Evolutionary conservation across 2,888 invertebrate genomes (phyloP).

Genomic region (Rambutsinella grinnellia): DNA sequence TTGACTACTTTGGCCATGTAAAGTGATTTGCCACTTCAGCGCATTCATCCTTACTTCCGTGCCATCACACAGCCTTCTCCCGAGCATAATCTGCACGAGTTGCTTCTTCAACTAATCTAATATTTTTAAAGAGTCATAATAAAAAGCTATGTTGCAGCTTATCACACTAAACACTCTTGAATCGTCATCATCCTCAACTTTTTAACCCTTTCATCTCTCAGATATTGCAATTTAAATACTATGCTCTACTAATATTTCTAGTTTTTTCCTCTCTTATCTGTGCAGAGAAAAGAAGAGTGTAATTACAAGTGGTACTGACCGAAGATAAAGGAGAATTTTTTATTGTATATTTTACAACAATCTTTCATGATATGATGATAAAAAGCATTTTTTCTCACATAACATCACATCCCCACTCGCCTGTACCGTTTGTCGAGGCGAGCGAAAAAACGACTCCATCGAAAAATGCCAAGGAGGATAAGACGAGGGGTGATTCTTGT

Average conservation of each 20-base stretch:
- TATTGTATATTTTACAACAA: conserved; percentile 15
- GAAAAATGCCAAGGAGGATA: neutral
- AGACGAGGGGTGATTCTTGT: neutral
- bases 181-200: neutral
- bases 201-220: neutral
- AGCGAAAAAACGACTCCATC: neutral
- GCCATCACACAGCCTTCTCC: no score
- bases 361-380: conserved; percentile 32
- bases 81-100: neutral
- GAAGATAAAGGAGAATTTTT: conserved; percentile 41
- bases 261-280: conserved; percentile 1
- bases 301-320: conserved; percentile 54
- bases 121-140: no score
- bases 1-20: neutral
- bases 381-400: conserved; percentile 2
- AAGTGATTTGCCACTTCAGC: neutral
- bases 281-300: conserved; percentile 31
- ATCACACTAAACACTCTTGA: neutral
- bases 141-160: no score
- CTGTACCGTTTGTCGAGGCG: conserved; percentile 14
- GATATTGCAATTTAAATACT: neutral
- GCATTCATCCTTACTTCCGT: conserved; percentile 48
- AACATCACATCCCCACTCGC: neutral
- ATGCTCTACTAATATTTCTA: conserved; percentile 22
- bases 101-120: no score